Conservation (phyloP, 2,797 vertebrate genomes). For the Monodelphis domestica region DNA sequence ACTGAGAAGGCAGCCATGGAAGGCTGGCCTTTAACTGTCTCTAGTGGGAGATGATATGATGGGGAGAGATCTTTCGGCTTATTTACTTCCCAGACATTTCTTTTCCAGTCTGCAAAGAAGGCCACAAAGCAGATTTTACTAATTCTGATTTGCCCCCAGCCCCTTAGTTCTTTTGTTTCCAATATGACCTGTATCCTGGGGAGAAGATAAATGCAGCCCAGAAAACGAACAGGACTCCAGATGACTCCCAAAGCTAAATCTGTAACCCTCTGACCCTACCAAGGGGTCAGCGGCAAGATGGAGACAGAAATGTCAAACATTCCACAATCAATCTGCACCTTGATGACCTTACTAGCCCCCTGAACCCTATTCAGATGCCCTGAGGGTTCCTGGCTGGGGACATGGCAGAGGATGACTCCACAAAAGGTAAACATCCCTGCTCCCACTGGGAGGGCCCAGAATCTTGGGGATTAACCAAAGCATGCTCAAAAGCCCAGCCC, state of each 20-base stretch:
- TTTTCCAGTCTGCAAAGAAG: neutral
- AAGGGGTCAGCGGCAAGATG: neutral
- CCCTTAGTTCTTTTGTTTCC: neutral
- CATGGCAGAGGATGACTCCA: no score
- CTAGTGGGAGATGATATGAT: neutral
- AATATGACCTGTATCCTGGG: neutral
- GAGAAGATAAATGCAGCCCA: no score
- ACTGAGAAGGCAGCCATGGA: neutral
- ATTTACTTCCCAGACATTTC: neutral
- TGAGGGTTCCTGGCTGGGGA: no score
- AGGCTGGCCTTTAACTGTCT: neutral
- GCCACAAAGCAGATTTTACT: neutral
- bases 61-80: neutral
- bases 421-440: neutral
- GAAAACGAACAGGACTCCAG: neutral
- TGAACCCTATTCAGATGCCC: neutral
- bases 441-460: neutral
- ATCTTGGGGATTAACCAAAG: accelerated
- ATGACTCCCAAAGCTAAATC: neutral
- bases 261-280: neutral
- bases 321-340: neutral
- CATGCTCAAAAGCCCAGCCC: neutral
- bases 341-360: neutral
- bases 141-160: neutral
- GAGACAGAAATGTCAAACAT: neutral